phyloP scores from a whole-genome alignment of 2,797 vertebrate genomes.

The Garrulus glandarius region DNA sequence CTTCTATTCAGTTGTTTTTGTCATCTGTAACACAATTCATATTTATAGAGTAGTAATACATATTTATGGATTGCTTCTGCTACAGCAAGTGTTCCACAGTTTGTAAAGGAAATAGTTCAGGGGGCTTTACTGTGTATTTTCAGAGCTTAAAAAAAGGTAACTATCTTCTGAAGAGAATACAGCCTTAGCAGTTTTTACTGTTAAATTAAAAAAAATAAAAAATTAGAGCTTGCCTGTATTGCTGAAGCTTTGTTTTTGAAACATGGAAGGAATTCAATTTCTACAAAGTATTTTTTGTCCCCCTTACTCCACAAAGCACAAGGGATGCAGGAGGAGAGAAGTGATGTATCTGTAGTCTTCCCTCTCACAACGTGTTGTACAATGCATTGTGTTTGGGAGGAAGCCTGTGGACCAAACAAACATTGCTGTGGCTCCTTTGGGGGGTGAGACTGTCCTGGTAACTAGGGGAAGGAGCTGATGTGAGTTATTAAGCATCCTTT shows the following conservation, averaged over 20 bases:
- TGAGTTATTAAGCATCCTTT: background rate
- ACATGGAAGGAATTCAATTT: background rate
- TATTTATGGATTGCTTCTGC: slow-evolving; percentile 9
- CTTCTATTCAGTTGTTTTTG: slow-evolving; percentile 18
- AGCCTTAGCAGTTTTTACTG: background rate
- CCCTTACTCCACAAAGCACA: background rate
- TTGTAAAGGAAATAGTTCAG: background rate
- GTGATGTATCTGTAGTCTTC: background rate
- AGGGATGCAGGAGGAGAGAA: background rate
- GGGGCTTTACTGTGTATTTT: background rate
- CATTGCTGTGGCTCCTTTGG: background rate
- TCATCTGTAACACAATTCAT: slow-evolving; percentile 19
- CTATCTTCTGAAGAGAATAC: background rate
- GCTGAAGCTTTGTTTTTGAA: background rate
- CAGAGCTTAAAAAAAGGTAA: background rate
- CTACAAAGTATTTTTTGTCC: fast-evolving
- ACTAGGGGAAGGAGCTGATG: background rate
- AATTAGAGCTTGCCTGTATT: background rate
- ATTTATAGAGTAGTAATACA: slow-evolving; percentile 26
- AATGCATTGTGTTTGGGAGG: background rate
- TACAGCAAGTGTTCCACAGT: background rate
- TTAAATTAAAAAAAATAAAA: background rate
- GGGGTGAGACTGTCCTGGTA: background rate
- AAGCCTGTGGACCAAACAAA: background rate
- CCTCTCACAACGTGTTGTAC: background rate